These are phyloP conservation scores for Plusia festucae DNA, from an alignment of 2,888 invertebrate genomes.

Conservation along the genomic window DNA sequence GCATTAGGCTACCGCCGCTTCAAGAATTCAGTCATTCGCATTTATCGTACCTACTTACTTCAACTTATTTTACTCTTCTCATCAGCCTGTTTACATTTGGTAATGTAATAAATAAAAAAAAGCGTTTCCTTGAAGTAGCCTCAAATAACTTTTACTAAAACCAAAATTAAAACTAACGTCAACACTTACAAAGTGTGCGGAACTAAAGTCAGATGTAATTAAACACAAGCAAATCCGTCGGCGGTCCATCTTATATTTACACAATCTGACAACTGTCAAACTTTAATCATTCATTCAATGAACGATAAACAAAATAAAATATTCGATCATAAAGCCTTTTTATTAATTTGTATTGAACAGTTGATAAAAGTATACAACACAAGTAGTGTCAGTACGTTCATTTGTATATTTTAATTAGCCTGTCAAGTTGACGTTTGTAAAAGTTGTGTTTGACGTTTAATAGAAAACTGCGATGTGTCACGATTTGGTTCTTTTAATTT, in stretches of 20 bases:
- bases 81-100: too few species aligned
- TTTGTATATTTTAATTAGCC: constrained; percentile 74
- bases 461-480: constrained; percentile 39
- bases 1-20: too few species aligned
- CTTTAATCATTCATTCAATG: constrained; percentile 33
- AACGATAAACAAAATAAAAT: constrained; percentile 31
- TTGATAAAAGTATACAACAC: constrained; percentile 55
- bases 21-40: too few species aligned
- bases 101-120: too few species aligned
- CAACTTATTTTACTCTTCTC: too few species aligned
- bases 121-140: too few species aligned
- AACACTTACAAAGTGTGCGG: constrained; percentile 5
- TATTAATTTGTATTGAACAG: constrained; percentile 52
- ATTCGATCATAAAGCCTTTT: constrained; percentile 37
- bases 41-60: too few species aligned
- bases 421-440: constrained; percentile 67
- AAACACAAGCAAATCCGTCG: not conserved
- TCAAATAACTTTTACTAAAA: too few species aligned
- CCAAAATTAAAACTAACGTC: not conserved
- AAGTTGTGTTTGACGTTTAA: constrained; percentile 50
- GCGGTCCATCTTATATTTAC: not conserved
- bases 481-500: constrained; percentile 33
- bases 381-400: constrained; percentile 50
- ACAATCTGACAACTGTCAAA: constrained; percentile 31
- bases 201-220: constrained; percentile 3